A percentile compares a stretch with the other conserved stretches of the same genome.
Conservation (phyloP, 2,888 invertebrate species). For the Ophioninae sp. region DNA sequence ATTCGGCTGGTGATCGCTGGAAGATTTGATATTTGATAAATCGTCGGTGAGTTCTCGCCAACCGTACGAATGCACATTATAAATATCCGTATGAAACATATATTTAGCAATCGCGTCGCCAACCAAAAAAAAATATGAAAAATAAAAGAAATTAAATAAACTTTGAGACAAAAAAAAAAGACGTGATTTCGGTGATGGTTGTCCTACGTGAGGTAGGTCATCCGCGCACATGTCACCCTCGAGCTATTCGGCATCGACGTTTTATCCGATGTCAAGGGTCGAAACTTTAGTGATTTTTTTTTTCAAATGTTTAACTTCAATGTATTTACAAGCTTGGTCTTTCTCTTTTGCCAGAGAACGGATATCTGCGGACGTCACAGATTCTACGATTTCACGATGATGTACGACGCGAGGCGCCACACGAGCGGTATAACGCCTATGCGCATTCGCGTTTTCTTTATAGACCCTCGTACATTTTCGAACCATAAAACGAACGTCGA, state of each 20-base stretch:
- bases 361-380: constrained; percentile 7
- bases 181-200: neutral
- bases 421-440: constrained; percentile 11
- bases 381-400: constrained; percentile 40
- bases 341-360: constrained; percentile 11
- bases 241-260: constrained; percentile 11
- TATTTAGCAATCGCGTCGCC: neutral
- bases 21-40: constrained; percentile 53
- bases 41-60: constrained; percentile 16
- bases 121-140: neutral
- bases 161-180: constrained; percentile 10
- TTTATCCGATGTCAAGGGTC: constrained; percentile 45
- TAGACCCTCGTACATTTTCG: constrained; percentile 35
- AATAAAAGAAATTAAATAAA: neutral
- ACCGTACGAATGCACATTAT: neutral
- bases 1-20: constrained; percentile 35
- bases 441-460: constrained; percentile 48
- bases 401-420: constrained; percentile 44
- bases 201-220: neutral
- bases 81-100: neutral
- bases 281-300: constrained; percentile 8
- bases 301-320: neutral
- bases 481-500: constrained; percentile 55
- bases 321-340: constrained; percentile 18
- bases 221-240: neutral